phyloP scores from a whole-genome alignment of 2,113 vertebrate species.

The Osmerus eperlanus region DNA sequence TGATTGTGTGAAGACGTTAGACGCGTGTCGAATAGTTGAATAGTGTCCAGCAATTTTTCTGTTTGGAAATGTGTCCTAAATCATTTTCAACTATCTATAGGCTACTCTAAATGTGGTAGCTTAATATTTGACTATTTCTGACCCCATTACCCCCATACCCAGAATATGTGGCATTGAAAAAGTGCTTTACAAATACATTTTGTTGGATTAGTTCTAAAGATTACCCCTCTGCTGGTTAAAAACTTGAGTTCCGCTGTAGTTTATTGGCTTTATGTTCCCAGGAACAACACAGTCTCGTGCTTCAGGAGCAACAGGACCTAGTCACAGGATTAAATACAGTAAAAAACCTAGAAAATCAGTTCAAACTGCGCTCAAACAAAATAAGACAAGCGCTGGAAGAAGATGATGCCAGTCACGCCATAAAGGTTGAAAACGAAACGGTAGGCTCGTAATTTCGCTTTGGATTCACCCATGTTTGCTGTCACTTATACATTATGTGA shows the following conservation, averaged over 20 bases:
- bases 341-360: constrained; percentile 18
- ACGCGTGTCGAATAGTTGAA: no score
- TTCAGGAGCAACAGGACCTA: constrained; percentile 47
- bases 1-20: no score
- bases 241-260: neutral
- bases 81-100: no score
- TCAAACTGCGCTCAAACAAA: constrained; percentile 14
- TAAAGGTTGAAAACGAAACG: constrained; percentile 16
- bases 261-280: constrained; percentile 29
- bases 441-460: constrained; percentile 22
- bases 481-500: neutral
- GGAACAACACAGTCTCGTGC: constrained; percentile 20
- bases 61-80: no score
- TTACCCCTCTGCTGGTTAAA: no score
- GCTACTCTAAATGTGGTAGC: no score
- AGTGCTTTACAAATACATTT: no score
- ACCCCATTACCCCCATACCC: no score
- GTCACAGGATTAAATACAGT: accelerated
- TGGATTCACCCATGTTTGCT: neutral
- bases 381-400: neutral
- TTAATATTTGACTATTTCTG: no score
- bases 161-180: no score
- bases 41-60: no score
- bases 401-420: neutral
- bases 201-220: no score